Conservation (phyloP, 2,113 vertebrate genomes). For the Tyrannus savana region DNA sequence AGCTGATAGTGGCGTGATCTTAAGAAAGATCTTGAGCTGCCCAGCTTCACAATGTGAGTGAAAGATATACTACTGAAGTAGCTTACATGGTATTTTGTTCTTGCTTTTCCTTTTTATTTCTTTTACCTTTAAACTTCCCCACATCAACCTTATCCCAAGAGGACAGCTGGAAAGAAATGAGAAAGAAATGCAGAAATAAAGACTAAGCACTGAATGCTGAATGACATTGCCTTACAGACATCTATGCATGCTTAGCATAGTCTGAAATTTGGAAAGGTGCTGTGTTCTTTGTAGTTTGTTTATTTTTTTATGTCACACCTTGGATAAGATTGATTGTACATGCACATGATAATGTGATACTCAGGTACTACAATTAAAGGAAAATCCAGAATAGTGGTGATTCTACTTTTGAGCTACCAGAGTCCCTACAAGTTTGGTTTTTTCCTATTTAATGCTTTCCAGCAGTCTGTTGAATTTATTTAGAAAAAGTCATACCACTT, state of each 20-base stretch:
- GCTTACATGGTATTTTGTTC: not conserved
- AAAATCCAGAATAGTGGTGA: not conserved
- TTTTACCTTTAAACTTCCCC: not conserved
- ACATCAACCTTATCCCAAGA: not conserved
- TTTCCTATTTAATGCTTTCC: not conserved
- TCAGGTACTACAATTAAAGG: not conserved
- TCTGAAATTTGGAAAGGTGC: not conserved
- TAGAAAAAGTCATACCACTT: not conserved
- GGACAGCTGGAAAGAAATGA: not conserved
- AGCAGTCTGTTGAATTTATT: not conserved
- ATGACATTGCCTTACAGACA: not conserved
- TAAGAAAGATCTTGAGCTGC: not conserved
- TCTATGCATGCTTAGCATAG: not conserved
- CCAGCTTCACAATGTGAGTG: not conserved
- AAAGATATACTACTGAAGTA: not conserved
- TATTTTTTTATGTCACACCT: not conserved
- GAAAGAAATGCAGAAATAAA: not conserved
- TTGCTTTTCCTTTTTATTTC: not conserved
- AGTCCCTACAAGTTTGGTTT: not conserved
- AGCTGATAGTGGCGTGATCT: not conserved
- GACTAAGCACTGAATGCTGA: not conserved
- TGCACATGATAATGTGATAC: not conserved
- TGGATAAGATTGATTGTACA: not conserved
- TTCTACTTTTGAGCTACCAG: not conserved
- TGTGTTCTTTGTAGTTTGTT: not conserved